phyloP scores from a whole-genome alignment of 30 jellyfish, hydroid and myxozoan species.

The Sanderia malayensis region DNA sequence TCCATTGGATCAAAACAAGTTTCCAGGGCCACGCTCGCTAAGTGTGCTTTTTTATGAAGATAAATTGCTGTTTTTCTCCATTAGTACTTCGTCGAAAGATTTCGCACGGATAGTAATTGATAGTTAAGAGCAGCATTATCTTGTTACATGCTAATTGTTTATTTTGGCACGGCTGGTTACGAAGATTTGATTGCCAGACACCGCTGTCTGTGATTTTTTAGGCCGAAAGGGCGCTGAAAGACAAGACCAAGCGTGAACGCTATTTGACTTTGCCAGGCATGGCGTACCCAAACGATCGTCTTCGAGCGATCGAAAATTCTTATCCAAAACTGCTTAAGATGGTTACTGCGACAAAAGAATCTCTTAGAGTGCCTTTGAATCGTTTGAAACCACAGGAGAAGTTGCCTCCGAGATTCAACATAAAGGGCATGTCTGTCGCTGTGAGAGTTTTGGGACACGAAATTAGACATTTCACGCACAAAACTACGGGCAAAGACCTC shows the following conservation, averaged over 20 bases:
- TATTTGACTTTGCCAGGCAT: too few species aligned
- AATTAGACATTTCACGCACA: conserved; percentile 76
- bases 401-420: conserved; percentile 84
- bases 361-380: conserved; percentile 24
- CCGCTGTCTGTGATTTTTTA: too few species aligned
- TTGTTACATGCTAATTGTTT: too few species aligned
- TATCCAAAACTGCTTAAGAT: conserved; percentile 35
- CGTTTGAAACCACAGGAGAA: conserved; percentile 64
- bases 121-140: too few species aligned
- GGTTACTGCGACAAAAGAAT: conserved; percentile 40
- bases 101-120: too few species aligned
- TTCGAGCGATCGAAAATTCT: conserved; percentile 23
- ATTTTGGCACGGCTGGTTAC: too few species aligned
- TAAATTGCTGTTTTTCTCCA: too few species aligned
- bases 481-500: conserved; percentile 85
- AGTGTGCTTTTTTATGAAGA: too few species aligned
- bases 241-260: too few species aligned
- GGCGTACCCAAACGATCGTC: conserved; percentile 40
- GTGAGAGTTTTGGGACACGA: conserved; percentile 90
- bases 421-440: conserved; percentile 77
- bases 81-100: too few species aligned
- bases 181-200: too few species aligned
- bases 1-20: background rate
- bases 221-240: too few species aligned
- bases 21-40: background rate